Base-by-base conservation (phyloP, 2,113 vertebrate genomes). In the Maccullochella peelii region DNA sequence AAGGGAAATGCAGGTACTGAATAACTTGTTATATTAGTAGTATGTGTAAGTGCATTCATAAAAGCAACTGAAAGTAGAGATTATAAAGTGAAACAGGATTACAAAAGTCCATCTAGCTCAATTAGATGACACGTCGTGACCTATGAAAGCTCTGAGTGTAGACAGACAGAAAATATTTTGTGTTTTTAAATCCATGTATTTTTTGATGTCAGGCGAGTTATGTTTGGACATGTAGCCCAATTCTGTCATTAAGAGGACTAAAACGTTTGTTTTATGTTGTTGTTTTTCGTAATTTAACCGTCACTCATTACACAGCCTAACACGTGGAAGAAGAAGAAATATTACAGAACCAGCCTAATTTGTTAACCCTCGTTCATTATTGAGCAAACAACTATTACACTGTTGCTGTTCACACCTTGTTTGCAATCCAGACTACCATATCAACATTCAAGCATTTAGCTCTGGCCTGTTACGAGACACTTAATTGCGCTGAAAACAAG, bases 401-500 rank as follows among this genome's bases (percentile, higher is more conserved):
- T 33, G 71, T 54, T 58, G 58, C 67, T 42, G 67, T 79, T 90
- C 42, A 1, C 67, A 85, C 82, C 80, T 84, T 86, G 74, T 93
- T 88, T 85, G 55, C 36, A 42, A 47, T 59, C 49, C 78, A 18
- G 18, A 77, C 82, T 73, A 52, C 38, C 33, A 58, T 55, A 75
- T 85, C 77, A 79, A 71, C 79, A 54, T 47, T 63, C 30, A 9
- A 47, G 66, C 74, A 59, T 71, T 80, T 66, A 61, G 65, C 68
- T 61, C 63, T 49, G 68, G 73, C 54, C 70, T 55, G 80, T 89
- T 85, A 79, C 14, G 23, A 80, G 70, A 85, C 70, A 72, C 70
- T 76, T 77, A 77, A 89, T 91, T 88, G 82, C 1, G 30, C 83
- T n/a, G 49, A 81, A 82, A 89, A 90, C 73, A 79, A 86, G 75